Evolutionary conservation across 2,797 vertebrate genomes (phyloP).

Genomic region (Arctocebus calabarensis): DNA sequence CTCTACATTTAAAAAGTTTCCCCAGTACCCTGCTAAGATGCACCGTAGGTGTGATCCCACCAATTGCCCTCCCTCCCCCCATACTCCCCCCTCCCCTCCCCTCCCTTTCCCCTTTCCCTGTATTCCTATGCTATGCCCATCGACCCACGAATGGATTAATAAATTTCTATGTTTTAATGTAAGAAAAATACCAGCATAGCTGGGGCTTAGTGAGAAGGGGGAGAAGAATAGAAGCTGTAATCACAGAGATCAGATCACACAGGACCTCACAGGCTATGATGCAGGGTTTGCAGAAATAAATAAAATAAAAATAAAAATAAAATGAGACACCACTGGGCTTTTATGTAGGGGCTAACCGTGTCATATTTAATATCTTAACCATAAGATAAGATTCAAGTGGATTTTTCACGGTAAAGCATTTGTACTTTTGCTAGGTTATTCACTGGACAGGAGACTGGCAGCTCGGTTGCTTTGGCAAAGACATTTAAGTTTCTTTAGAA

Average conservation of each 20-base stretch:
- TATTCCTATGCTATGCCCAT: too few species aligned
- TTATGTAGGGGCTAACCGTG: not conserved
- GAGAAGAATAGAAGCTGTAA: not conserved
- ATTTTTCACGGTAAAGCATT: not conserved
- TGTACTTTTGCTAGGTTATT: slow-evolving; percentile 15
- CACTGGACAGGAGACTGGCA: not conserved
- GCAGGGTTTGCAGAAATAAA: not conserved
- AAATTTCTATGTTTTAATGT: not conserved
- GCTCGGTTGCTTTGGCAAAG: not conserved
- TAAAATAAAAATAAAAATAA: not conserved
- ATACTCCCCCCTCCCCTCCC: too few species aligned
- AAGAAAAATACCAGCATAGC: not conserved
- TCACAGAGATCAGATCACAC: not conserved
- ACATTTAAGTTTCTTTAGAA: slow-evolving; percentile 40
- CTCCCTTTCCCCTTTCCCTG: too few species aligned
- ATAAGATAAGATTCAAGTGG: slow-evolving; percentile 14
- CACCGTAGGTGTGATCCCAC: too few species aligned
- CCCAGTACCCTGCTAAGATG: too few species aligned
- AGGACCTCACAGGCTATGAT: too few species aligned
- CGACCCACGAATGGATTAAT: too few species aligned
- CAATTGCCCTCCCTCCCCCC: too few species aligned
- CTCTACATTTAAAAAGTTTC: too few species aligned
- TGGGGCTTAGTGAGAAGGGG: not conserved
- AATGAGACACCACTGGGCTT: not conserved
- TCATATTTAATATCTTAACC: slow-evolving; percentile 23